Percentiles rank a stretch among this genome's conserved stretches.
Evolutionary conservation across 2,113 vertebrate genomes (phyloP).

Genomic region (Cololabis saira): DNA sequence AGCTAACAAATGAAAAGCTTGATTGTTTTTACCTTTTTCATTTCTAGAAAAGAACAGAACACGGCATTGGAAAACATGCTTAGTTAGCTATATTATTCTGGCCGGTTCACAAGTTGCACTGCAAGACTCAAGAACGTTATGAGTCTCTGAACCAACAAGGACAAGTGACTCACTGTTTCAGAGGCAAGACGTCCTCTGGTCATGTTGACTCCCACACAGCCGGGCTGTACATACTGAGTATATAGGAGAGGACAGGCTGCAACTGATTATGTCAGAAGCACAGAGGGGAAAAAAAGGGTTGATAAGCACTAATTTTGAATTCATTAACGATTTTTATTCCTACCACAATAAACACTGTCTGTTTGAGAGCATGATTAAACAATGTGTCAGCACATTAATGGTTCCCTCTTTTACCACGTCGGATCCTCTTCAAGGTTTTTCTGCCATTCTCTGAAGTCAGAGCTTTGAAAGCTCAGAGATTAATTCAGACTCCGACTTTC

Average conservation of each 20-base stretch:
- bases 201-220: conserved; percentile 42
- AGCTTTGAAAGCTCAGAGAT: neutral
- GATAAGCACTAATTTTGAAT: neutral
- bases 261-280: neutral
- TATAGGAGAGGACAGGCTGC: conserved; percentile 3
- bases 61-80: neutral
- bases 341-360: neutral
- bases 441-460: neutral
- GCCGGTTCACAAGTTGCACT: neutral
- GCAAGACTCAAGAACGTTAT: neutral
- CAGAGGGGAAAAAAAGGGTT: neutral
- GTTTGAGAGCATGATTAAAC: neutral
- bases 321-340: neutral
- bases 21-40: neutral
- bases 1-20: neutral
- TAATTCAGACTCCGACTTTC: conserved; percentile 19
- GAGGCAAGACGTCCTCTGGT: conserved; percentile 14
- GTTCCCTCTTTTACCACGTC: neutral
- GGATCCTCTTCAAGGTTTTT: neutral
- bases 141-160: conserved; percentile 8
- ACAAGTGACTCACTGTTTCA: conserved; percentile 38
- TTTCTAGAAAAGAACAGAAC: neutral
- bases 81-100: neutral
- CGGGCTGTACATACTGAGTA: conserved; percentile 23
- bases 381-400: neutral